Percentiles rank a stretch among this genome's conserved stretches.
Evolutionary conservation across 2,888 invertebrate species (phyloP).

Genomic region (Argyra leucocephala): DNA sequence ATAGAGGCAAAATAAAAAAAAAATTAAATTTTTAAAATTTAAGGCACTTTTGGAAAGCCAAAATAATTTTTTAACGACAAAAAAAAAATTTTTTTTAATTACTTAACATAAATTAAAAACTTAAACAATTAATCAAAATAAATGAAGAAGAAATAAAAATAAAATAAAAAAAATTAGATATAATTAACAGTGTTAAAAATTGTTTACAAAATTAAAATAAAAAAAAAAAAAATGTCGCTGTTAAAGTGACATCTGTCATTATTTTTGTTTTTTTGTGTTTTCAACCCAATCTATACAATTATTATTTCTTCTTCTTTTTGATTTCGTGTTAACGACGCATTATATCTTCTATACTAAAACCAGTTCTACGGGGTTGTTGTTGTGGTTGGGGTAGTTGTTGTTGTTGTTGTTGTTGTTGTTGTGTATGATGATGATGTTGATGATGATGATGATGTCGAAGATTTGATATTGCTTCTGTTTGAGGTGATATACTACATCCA

Average conservation of each 20-base stretch:
- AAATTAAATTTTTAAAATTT: neutral
- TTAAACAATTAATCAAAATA: neutral
- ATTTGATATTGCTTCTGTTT: slow-evolving; percentile 39
- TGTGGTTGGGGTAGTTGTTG: slow-evolving; percentile 36
- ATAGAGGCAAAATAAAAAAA: neutral
- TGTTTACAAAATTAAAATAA: neutral
- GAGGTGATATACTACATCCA: slow-evolving; percentile 41
- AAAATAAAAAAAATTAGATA: neutral
- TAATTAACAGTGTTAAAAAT: neutral
- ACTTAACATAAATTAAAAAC: neutral
- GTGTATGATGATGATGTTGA: too few species aligned
- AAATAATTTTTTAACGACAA: neutral
- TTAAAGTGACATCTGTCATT: neutral
- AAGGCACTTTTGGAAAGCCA: slow-evolving; percentile 6
- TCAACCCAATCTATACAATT: neutral
- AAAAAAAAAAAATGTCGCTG: too few species aligned
- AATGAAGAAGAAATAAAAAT: neutral
- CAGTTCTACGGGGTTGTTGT: slow-evolving; percentile 59
- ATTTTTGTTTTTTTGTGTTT: too few species aligned
- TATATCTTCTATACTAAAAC: slow-evolving; percentile 84
- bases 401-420: slow-evolving; percentile 14
- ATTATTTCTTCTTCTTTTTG: neutral
- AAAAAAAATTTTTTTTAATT: slow-evolving; percentile 1
- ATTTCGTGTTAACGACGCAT: slow-evolving; percentile 63
- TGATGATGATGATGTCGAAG: slow-evolving; percentile 32